Conservation (phyloP, 2,113 vertebrate species). For the Condylura cristata region DNA sequence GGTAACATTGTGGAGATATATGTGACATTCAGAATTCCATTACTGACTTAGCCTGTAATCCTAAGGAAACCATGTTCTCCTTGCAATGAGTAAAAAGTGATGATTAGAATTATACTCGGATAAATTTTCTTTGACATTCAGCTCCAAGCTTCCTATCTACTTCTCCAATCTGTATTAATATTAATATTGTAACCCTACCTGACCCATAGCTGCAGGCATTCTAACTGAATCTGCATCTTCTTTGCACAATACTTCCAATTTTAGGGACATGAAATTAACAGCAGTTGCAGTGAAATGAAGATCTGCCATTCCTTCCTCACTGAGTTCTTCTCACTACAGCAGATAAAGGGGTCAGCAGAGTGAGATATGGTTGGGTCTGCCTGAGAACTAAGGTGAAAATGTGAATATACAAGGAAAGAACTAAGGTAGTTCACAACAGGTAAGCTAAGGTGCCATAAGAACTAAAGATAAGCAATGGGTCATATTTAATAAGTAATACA, state of each 20-base stretch:
- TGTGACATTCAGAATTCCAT: constrained; percentile 44
- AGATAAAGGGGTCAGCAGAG: constrained; percentile 4
- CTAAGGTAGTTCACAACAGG: not conserved
- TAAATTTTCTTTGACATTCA: constrained; percentile 68
- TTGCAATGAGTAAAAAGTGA: constrained; percentile 34
- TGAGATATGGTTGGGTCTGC: not conserved
- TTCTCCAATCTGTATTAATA: constrained; percentile 71
- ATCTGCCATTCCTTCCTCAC: not conserved
- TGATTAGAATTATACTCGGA: constrained; percentile 55
- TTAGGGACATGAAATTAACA: constrained; percentile 42
- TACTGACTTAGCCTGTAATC: not conserved
- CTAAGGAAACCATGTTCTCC: constrained; percentile 42
- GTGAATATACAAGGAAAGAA: not conserved
- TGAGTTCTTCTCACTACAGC: not conserved
- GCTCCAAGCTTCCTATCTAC: constrained; percentile 46
- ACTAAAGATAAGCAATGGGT: not conserved
- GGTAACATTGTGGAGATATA: not conserved
- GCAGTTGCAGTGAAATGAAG: not conserved
- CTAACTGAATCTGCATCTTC: constrained; percentile 52
- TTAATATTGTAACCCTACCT: constrained; percentile 65
- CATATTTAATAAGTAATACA: not conserved
- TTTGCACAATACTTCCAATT: constrained; percentile 10
- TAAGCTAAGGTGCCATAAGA: not conserved
- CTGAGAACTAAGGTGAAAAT: not conserved
- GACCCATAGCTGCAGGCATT: constrained; percentile 57